Conservation (phyloP, 2,888 invertebrate genomes). For the Hipparchia sbordonii region DNA sequence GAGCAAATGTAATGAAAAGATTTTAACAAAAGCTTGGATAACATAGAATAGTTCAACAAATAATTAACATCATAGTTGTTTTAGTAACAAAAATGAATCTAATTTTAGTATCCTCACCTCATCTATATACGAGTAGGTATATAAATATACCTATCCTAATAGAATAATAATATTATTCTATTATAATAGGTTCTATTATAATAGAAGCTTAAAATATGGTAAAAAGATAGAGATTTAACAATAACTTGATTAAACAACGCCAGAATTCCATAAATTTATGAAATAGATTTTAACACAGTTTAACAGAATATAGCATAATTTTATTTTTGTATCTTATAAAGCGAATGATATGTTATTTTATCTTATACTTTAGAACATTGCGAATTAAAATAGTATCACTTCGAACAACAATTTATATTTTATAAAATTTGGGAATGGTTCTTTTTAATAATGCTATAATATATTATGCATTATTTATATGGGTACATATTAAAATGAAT, state of each 20-base stretch:
- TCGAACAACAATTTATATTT: conserved; percentile 46
- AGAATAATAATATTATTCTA: no score
- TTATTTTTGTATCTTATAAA: conserved; percentile 70
- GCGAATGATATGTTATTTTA: conserved; percentile 81
- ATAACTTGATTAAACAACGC: conserved; percentile 31
- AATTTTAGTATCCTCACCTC: neutral
- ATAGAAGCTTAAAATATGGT: conserved; percentile 22
- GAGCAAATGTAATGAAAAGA: no score
- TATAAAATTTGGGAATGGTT: conserved; percentile 55
- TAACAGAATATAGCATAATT: conserved; percentile 47
- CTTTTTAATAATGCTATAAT: neutral
- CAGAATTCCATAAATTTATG: conserved; percentile 30
- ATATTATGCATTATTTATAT: neutral
- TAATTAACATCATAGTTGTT: no score
- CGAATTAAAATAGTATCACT: conserved; percentile 68
- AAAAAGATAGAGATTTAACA: conserved; percentile 32
- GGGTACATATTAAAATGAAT: no score
- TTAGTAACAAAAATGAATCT: neutral
- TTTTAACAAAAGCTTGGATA: no score
- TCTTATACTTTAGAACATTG: conserved; percentile 61
- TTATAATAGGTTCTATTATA: conserved; percentile 10
- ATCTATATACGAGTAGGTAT: neutral
- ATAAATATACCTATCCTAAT: neutral
- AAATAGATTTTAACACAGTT: conserved; percentile 33
- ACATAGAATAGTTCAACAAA: no score